Base-by-base conservation (phyloP, 1,140 invertebrate genomes). In the Riptortus pedestris region DNA sequence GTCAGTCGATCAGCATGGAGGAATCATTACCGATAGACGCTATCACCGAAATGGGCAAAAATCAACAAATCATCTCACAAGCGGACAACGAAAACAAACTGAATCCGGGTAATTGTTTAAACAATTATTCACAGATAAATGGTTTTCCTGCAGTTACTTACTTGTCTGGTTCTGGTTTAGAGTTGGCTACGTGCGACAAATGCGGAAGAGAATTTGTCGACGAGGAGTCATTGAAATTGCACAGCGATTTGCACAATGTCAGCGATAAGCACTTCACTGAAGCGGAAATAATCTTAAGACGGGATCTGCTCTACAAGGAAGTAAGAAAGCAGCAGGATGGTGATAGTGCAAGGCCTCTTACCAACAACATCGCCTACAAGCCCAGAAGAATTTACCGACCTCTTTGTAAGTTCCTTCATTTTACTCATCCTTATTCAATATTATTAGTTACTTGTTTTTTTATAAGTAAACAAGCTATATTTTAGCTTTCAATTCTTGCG, bases 321-420 rank as follows among this genome's bases (percentile, higher is more conserved):
- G 73, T 82, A 38, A 65, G 79, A 69, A 74, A 79, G 33, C 75
- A 82, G 60, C 70, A 83, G 43, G 82, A 83, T 67, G 73, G 74
- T 27, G 75, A 75, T 61, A 73, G 79, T 61, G 73, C 78, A 0
- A 73, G 79, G 61, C 73, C 78, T 0, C 76, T 75, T 27, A 72
- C 83, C 18, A 75, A 79, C 29, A 80, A 81, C 68, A 81, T 82
- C 69, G 80, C 79, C 20, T 72, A 81, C 64, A 77, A 68, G 64
- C 68, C 73, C 28, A 75, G 79, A 61, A 60, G 64, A 14, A 60
- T 65, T 31, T 65, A 65, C 38, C 58, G 58, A 38, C 64, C 64
- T 2, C 43, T 24, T 18, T 65, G 64, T 65, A 33, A 65, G 64
- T 60, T 16, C 14, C 31, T 38, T 38, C n/a, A 9, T 14, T 9